Evolutionary conservation across 1,140 invertebrate genomes (phyloP).

Genomic region (Atta texana): DNA sequence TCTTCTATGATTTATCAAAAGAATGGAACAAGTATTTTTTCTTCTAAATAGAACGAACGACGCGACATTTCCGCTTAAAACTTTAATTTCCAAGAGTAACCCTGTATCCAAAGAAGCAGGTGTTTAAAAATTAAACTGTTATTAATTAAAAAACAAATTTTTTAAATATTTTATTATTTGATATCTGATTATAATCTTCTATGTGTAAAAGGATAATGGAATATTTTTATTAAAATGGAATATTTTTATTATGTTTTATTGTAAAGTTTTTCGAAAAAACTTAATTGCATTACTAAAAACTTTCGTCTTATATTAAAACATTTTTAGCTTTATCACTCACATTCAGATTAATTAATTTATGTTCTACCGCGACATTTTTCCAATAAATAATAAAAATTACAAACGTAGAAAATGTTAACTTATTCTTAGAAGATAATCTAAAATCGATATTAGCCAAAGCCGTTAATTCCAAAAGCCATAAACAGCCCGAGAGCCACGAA

Average conservation of each 20-base stretch:
- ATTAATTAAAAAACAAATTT: background rate
- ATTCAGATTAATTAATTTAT: background rate
- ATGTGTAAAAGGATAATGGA: background rate
- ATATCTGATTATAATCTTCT: background rate
- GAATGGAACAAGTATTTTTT: constrained; percentile 26
- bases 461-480: constrained; percentile 67
- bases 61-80: background rate
- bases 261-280: background rate
- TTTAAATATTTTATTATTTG: background rate
- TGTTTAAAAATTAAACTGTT: background rate
- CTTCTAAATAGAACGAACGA: constrained; percentile 3
- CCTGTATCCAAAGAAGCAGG: too few species aligned
- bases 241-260: background rate
- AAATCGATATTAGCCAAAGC: constrained; percentile 71
- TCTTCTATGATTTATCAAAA: constrained; percentile 44
- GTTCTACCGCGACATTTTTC: background rate
- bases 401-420: background rate
- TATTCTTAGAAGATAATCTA: constrained; percentile 68
- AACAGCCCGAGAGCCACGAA: constrained; percentile 60
- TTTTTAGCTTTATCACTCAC: background rate
- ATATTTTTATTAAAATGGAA: background rate
- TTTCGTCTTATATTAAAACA: background rate
- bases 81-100: background rate
- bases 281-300: background rate
- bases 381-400: constrained; percentile 24